Evolutionary conservation across 2,113 vertebrate species (phyloP).

Genomic region (Eptatretus burgeri): DNA sequence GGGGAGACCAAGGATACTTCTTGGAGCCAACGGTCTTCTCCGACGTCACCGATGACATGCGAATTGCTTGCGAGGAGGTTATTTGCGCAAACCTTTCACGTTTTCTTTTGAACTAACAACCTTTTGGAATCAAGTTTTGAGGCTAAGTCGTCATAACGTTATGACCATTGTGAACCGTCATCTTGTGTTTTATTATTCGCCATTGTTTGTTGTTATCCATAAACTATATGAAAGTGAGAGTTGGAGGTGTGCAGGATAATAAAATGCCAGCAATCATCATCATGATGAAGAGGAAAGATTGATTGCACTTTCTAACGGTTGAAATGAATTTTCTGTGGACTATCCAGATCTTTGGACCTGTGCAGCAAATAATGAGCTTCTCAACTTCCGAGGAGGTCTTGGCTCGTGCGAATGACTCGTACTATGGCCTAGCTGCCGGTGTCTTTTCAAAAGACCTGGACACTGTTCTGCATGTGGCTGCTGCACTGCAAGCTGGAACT

Average conservation of each 20-base stretch:
- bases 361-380: conserved; percentile 90
- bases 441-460: conserved; percentile 86
- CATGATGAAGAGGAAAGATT: too few species aligned
- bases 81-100: too few species aligned
- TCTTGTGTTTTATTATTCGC: too few species aligned
- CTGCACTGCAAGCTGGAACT: conserved; percentile 79
- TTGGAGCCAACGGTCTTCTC: conserved; percentile 95
- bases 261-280: too few species aligned
- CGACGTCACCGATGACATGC: conserved; percentile 70
- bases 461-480: conserved; percentile 69
- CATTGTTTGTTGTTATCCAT: too few species aligned
- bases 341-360: conserved; percentile 78
- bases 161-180: too few species aligned
- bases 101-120: too few species aligned
- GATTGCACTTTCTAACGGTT: neutral
- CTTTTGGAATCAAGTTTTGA: too few species aligned
- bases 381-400: conserved; percentile 90
- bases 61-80: conserved; percentile 88
- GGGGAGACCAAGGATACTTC: conserved; percentile 49
- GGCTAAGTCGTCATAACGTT: too few species aligned
- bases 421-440: conserved; percentile 63
- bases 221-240: too few species aligned
- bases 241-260: too few species aligned
- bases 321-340: conserved; percentile 9
- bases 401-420: conserved; percentile 71